phyloP scores from a whole-genome alignment of 2,113 vertebrate genomes.

The Pollachius pollachius region DNA sequence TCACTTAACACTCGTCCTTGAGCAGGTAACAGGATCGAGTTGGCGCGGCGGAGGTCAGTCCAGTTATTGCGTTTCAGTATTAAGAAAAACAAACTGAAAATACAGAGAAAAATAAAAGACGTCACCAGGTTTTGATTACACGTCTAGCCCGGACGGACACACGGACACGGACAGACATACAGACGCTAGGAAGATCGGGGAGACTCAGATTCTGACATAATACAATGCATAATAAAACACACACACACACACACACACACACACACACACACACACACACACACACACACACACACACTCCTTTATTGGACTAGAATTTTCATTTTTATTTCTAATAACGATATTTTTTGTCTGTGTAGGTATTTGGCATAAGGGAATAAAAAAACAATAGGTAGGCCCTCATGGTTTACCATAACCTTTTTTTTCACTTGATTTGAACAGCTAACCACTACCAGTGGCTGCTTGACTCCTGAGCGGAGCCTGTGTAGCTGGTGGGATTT shows the following conservation, averaged over 20 bases:
- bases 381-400: too few species aligned
- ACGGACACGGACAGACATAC: constrained; percentile 1
- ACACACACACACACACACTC: background rate
- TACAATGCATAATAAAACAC: background rate
- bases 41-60: constrained; percentile 57
- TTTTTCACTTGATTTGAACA: too few species aligned
- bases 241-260: background rate
- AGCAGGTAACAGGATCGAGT: constrained; percentile 63
- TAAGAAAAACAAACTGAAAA: constrained; percentile 2
- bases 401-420: too few species aligned
- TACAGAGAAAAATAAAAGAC: constrained; percentile 4
- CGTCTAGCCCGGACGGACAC: constrained; percentile 13
- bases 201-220: too few species aligned
- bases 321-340: too few species aligned
- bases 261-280: background rate
- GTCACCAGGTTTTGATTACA: constrained; percentile 27
- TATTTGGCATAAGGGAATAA: too few species aligned
- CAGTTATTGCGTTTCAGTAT: constrained; percentile 54
- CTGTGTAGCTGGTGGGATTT: constrained; percentile 69
- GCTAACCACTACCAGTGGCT: constrained; percentile 18
- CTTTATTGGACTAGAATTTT: too few species aligned
- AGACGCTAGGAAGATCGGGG: too few species aligned
- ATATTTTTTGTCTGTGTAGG: too few species aligned
- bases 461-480: constrained; percentile 57
- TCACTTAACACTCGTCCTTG: constrained; percentile 65